A percentile compares a stretch with the other conserved stretches of the same genome.
phyloP scores from a whole-genome alignment of 2,113 vertebrate genomes.

The Saguinus midas region DNA sequence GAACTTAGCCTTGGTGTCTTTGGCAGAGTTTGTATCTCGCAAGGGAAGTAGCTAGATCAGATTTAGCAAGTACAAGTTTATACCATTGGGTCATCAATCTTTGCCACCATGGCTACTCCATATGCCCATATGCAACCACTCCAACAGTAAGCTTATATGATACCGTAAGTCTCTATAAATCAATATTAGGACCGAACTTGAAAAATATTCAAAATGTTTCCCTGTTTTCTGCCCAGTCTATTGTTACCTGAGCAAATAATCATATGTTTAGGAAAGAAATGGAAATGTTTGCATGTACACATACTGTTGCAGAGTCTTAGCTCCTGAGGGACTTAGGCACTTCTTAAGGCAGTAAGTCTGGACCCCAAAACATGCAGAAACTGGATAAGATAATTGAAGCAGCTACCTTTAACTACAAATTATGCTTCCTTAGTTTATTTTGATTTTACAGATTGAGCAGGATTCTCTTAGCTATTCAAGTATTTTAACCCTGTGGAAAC shows the following conservation, averaged over 20 bases:
- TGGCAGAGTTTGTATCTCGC: neutral
- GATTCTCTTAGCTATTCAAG: neutral
- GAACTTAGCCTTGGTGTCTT: neutral
- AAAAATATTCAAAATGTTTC: neutral
- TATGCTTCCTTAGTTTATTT: neutral
- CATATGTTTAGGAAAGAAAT: neutral
- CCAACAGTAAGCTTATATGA: neutral
- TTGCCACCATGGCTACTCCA: neutral
- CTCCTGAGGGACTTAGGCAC: neutral
- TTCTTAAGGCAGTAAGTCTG: neutral
- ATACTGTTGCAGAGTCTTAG: neutral
- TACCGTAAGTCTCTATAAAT: neutral
- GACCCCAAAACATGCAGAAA: neutral
- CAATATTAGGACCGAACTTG: neutral
- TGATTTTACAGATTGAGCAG: neutral
- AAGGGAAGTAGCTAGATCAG: neutral
- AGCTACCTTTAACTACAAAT: neutral
- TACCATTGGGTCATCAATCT: neutral
- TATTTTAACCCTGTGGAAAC: neutral
- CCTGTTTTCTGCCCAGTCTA: neutral
- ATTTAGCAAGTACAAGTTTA: neutral
- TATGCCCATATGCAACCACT: neutral
- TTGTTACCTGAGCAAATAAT: neutral
- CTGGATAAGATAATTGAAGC: neutral
- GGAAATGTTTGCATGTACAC: neutral